phyloP scores from a whole-genome alignment of 2,113 vertebrate species.

The Girardinichthys multiradiatus region DNA sequence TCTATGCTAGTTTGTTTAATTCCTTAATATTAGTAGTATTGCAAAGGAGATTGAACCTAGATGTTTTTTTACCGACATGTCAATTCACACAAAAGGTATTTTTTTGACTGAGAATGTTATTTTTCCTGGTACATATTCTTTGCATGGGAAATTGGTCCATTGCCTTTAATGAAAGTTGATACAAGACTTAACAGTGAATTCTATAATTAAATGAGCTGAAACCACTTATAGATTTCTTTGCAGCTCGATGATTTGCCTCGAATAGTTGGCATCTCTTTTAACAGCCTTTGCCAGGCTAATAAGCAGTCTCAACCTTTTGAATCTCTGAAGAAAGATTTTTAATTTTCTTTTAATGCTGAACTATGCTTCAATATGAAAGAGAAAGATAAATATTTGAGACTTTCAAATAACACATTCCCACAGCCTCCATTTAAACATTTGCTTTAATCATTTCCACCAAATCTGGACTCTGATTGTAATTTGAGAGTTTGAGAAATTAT shows the following conservation, averaged over 20 bases:
- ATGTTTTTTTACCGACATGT: background rate
- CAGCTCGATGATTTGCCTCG: background rate
- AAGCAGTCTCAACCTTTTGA: background rate
- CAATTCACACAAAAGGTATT: background rate
- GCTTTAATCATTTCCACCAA: background rate
- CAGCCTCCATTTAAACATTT: background rate
- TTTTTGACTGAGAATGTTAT: background rate
- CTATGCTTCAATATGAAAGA: background rate
- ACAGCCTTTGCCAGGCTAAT: background rate
- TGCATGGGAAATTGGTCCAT: background rate
- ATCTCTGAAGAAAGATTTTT: background rate
- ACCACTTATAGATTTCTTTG: background rate
- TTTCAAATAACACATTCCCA: background rate
- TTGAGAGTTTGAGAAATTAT: background rate
- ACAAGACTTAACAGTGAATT: background rate
- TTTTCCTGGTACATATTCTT: background rate
- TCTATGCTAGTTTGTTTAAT: too few relatives aligned
- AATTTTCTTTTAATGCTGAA: background rate
- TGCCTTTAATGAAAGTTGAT: background rate
- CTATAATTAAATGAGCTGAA: background rate
- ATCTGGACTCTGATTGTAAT: background rate
- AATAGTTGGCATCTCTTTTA: background rate
- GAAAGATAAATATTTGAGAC: background rate
- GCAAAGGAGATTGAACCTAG: too few relatives aligned
- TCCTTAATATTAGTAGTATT: too few relatives aligned